Percentiles rank a stretch among this genome's conserved stretches.
These are phyloP conservation scores for Drosophila buzzatii DNA, from an alignment of 2,888 invertebrate genomes.

Conservation along the genomic window DNA sequence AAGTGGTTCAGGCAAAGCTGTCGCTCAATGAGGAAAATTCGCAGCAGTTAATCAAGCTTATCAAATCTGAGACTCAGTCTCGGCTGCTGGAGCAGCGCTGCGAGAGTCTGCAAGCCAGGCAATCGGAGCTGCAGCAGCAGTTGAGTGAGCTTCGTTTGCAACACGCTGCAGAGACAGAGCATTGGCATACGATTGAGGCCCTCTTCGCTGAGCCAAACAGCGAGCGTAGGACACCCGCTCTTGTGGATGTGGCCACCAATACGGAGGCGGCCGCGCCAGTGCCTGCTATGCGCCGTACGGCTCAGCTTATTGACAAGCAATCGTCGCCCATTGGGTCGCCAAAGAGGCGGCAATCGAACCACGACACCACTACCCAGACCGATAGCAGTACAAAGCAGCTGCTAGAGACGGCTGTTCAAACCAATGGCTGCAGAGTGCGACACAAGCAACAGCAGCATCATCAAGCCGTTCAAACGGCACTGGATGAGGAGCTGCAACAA, in stretches of 20 bases:
- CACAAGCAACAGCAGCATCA: conserved; percentile 20
- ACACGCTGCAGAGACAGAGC: conserved; percentile 80
- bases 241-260: conserved; percentile 72
- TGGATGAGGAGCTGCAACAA: conserved; percentile 56
- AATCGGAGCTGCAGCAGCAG: conserved; percentile 73
- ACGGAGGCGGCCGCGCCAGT: conserved; percentile 67
- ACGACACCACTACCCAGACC: conserved; percentile 57
- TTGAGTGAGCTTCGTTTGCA: conserved; percentile 74
- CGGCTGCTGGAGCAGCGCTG: conserved; percentile 81
- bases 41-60: conserved; percentile 74
- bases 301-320: conserved; percentile 75
- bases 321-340: conserved; percentile 82
- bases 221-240: not conserved
- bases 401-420: conserved; percentile 68
- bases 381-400: conserved; percentile 29
- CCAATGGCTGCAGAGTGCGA: conserved; percentile 28
- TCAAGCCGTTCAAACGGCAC: conserved; percentile 63
- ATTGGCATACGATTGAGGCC: conserved; percentile 84
- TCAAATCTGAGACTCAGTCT: conserved; percentile 83
- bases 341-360: conserved; percentile 20
- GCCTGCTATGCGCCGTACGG: conserved; percentile 67
- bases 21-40: conserved; percentile 56
- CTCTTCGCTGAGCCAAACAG: conserved; percentile 64
- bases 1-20: conserved; percentile 48
- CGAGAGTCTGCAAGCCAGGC: conserved; percentile 67